Base-by-base conservation (phyloP, 2,797 vertebrate genomes). In the Myotis planiceps region DNA sequence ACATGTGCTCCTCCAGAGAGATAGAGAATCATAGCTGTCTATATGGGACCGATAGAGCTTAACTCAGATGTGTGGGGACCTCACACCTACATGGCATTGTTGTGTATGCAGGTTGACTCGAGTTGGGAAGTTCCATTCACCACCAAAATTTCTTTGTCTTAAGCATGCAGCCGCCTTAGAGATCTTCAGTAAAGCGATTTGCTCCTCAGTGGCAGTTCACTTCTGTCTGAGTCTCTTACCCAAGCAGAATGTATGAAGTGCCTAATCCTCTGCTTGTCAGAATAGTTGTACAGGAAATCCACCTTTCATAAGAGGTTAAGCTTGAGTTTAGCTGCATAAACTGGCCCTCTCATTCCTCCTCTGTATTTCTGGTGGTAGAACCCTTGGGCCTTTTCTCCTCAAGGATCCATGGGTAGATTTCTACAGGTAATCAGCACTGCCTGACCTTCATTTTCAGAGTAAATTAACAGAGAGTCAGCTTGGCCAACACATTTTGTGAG, bases 1-100 rank as follows among this genome's bases (percentile, higher is more conserved):
- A 96, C 95, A 92, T 96, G 91, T 94, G 83, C 92, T 89, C 97
- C 94, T 97, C 96, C 93, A 96, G 90, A 96, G 94, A 91, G 87
- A n/a, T 23, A 72, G 85, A 93, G 47, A 89, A 32, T 68, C 29
- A 18, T 3, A 58, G 47, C 84, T 88, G 25, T 86, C 23, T 47
- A 9, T 7, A 18, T 47, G 29, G 74, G 19, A 84, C 49, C 5
- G 10, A 37, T 21, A 85, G 78, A 76, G 16, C 76, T 95, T 72
- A 93, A 84, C 14, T 23, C 23, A 18, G 58, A 45, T 53, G 29
- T 78, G 32, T 34, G 60, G 83, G 34, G 34, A 76, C 65, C 47
- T 68, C 55, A 78, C 39, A 32, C 25, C 37, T 92, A 68, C 25
- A 21, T 58, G 75, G 39, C 76, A 23, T 53, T 82, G 16, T 90